Evolutionary conservation across 2,888 invertebrate species (phyloP), one percentile per base, ranked within the genome.

Genomic region (Pheosia tremula): DNA sequence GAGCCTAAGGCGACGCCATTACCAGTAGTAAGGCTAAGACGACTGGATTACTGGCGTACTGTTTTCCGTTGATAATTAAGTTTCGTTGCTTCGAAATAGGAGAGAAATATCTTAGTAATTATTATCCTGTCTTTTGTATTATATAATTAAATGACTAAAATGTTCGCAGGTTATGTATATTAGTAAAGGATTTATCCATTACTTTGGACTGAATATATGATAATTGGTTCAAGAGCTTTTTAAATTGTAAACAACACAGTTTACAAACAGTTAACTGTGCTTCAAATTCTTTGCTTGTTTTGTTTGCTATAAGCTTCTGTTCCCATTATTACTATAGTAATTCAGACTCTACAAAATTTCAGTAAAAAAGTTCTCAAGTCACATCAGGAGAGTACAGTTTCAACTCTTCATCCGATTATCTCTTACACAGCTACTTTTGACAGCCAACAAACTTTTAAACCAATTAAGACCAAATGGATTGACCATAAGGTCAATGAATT

Each of bases 1-100:
- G 66, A 69, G 70, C 70, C 68, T 71, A 74, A 65, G 62, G 39
- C 64, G 71, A 60, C 66, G 72, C 69, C 68, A 72, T 70, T 73
- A 69, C 57, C 73, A 74, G 66, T 70, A 72, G 47, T 72, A 66
- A 64, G 70, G 71, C 74, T 75, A 72, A 73, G 68, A 64, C 66
- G 67, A 70, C 66, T 60, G 68, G 69, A 71, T 80, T 79, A 74
- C 69, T 57, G 65, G 64, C 65, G 70, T 68, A 68, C 60, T 72
- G 66, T 66, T 70, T 64, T 64, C 66, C 60, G 63, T 63, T 74
- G 68, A 69, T 75, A 72, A 67, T 63, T 63, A 63, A 66, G 63
- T 66, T 71, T 11, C 6, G 50, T 54, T 57, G 43, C 49, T 70
- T 55, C 9, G 11, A 50, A 58, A 49, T 67, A 57, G 60, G 60